Conservation (phyloP, 2,113 vertebrate genomes). For the Philantomba maxwellii region DNA sequence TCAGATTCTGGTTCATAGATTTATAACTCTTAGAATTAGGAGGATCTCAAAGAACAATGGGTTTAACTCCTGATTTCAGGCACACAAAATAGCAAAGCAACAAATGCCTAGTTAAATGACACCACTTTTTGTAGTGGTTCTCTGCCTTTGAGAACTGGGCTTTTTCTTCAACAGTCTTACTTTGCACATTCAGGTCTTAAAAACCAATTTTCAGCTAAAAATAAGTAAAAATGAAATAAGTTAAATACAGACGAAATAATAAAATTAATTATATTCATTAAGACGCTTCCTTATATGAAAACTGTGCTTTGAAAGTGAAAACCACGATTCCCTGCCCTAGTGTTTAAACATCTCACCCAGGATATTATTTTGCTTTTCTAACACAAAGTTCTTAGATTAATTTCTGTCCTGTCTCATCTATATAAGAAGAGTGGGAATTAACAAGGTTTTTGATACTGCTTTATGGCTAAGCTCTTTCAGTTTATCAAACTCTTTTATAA, state of each 20-base stretch:
- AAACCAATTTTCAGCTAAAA: background rate
- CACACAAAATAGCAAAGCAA: background rate
- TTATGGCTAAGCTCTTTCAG: background rate
- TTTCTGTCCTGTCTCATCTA: background rate
- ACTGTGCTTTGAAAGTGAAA: background rate
- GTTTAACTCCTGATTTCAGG: background rate
- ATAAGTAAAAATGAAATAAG: background rate
- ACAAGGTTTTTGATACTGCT: background rate
- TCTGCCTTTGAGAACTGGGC: background rate
- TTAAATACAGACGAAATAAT: constrained; percentile 5
- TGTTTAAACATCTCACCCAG: background rate
- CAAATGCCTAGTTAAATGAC: background rate
- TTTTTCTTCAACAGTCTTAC: background rate
- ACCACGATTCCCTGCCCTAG: background rate
- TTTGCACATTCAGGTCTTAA: background rate
- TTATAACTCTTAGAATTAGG: background rate
- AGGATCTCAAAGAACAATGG: background rate
- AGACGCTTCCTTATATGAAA: background rate
- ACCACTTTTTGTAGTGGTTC: background rate
- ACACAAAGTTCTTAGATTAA: constrained; percentile 3
- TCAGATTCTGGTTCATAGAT: background rate
- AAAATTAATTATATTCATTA: background rate
- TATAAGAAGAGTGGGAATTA: background rate
- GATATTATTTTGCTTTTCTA: background rate
- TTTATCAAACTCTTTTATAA: background rate